Conservation (phyloP, 1,140 invertebrate species). For the Neomicropteryx cornuta region DNA sequence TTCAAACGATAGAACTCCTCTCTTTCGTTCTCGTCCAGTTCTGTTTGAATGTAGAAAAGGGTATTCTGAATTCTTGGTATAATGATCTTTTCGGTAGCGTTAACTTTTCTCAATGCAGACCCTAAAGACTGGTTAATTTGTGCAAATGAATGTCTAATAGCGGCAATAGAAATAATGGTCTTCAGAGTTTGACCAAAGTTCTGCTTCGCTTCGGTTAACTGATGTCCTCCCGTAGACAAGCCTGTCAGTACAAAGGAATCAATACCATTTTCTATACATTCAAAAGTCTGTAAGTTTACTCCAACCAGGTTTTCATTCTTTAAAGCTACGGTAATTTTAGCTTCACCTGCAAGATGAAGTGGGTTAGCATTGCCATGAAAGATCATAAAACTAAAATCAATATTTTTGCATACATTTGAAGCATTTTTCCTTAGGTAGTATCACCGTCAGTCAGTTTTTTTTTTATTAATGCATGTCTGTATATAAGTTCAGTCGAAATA, state of each 20-base stretch:
- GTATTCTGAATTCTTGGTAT: conserved; percentile 97
- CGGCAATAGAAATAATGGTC: conserved; percentile 90
- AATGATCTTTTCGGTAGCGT: conserved; percentile 99
- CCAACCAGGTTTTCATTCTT: too few relatives aligned
- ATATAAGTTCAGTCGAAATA: too few relatives aligned
- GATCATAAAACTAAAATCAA: too few relatives aligned
- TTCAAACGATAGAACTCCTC: conserved; percentile 99
- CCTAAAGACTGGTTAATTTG: conserved; percentile 94
- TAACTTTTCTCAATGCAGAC: conserved; percentile 96
- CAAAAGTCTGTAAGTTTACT: too few relatives aligned
- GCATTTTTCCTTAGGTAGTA: too few relatives aligned
- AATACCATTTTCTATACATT: conserved; percentile 85
- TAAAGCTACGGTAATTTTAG: too few relatives aligned
- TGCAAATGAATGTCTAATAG: conserved; percentile 95
- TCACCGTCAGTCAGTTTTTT: too few relatives aligned
- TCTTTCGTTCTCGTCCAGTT: conserved; percentile 96
- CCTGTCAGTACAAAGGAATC: conserved; percentile 91
- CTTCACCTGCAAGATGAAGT: too few relatives aligned
- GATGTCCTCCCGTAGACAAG: conserved; percentile 87
- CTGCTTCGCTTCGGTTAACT: conserved; percentile 89
- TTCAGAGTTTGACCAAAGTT: conserved; percentile 91
- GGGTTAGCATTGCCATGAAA: too few relatives aligned
- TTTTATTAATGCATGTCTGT: too few relatives aligned
- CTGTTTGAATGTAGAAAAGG: conserved; percentile 93
- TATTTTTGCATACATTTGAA: too few relatives aligned